phyloP scores from a whole-genome alignment of 2,888 invertebrate species.

The Adelphocoris suturalis region DNA sequence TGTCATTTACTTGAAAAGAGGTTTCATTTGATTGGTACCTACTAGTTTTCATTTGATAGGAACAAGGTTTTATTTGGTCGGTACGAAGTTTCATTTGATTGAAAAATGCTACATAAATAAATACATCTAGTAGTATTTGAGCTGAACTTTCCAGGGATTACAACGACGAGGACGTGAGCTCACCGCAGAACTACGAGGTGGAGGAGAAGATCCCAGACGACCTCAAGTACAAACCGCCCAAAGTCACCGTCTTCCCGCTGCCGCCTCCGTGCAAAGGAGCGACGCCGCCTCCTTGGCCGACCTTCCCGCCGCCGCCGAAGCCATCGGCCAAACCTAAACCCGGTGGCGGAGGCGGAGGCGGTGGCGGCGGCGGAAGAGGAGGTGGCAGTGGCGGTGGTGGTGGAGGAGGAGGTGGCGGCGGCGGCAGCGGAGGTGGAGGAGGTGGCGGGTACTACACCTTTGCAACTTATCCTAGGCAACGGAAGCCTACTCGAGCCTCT shows the following conservation, averaged over 20 bases:
- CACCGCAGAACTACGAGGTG: conserved; percentile 69
- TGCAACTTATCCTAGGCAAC: neutral
- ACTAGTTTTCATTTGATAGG: too few relatives aligned
- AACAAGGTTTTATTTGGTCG: too few relatives aligned
- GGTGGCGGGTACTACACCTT: conserved; percentile 6
- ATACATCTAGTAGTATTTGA: too few relatives aligned
- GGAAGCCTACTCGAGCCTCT: conserved; percentile 15
- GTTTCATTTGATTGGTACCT: too few relatives aligned
- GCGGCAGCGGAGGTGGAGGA: conserved; percentile 3
- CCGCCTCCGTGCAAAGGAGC: conserved; percentile 72
- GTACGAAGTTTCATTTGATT: too few relatives aligned
- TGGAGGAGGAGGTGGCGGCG: neutral
- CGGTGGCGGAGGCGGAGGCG: neutral
- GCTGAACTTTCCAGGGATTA: conserved; percentile 41
- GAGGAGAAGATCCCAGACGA: conserved; percentile 72
- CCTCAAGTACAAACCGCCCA: conserved; percentile 70
- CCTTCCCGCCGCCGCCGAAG: conserved; percentile 68
- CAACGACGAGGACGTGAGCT: conserved; percentile 55
- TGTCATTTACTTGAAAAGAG: too few relatives aligned
- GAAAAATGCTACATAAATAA: too few relatives aligned
- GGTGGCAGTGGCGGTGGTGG: neutral
- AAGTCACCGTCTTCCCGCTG: conserved; percentile 72
- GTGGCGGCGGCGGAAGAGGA: neutral
- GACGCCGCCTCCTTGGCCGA: conserved; percentile 62
- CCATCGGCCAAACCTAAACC: conserved; percentile 59